A percentile compares a stretch with the other conserved stretches of the same genome.
phyloP scores from a whole-genome alignment of 2,113 vertebrate genomes.

The Octodon degus region DNA sequence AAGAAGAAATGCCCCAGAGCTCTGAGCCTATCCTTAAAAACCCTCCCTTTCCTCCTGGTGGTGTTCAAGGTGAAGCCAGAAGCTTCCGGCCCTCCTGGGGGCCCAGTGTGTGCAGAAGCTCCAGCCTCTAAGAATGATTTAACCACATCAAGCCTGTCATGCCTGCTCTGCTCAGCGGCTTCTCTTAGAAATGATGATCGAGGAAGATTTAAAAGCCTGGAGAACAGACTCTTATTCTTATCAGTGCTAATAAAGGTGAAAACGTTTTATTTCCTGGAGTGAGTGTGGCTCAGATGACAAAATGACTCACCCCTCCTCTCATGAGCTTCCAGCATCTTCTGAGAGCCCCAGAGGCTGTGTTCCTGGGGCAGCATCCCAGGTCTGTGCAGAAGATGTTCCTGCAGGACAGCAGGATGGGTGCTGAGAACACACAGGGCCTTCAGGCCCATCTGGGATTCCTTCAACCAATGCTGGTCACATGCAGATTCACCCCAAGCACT shows the following conservation, averaged over 20 bases:
- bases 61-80: not conserved
- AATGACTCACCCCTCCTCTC: not conserved
- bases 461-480: fast-evolving
- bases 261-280: slow-evolving; percentile 61
- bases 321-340: not conserved
- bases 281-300: not conserved
- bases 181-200: slow-evolving; percentile 41
- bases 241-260: slow-evolving; percentile 70
- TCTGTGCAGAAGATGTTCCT: not conserved
- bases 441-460: fast-evolving
- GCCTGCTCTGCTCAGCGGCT: slow-evolving; percentile 51
- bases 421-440: fast-evolving
- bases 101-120: not conserved
- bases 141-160: not conserved
- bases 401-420: not conserved
- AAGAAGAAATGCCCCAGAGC: not conserved
- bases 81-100: not conserved
- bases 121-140: not conserved
- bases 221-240: slow-evolving; percentile 69
- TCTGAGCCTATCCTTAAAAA: not conserved
- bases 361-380: not conserved
- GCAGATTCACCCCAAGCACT: fast-evolving
- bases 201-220: slow-evolving; percentile 65
- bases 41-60: not conserved
- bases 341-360: not conserved